Conservation (phyloP, 2,797 vertebrate genomes). For the Lepilemur septentrionalis region DNA sequence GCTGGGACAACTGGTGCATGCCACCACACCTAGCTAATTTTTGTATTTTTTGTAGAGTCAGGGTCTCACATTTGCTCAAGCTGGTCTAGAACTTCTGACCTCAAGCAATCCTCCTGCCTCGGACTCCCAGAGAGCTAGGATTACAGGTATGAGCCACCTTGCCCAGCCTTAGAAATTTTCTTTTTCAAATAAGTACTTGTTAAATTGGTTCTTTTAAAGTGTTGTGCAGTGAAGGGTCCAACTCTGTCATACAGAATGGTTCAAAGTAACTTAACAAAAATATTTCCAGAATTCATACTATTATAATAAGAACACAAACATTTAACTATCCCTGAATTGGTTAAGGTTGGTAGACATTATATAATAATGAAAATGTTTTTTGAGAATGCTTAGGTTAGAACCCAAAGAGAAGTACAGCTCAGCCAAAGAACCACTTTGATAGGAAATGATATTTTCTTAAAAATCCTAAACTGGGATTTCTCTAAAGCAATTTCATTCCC, state of each 20-base stretch:
- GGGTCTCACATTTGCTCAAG: too few species aligned
- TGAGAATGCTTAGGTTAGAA: not conserved
- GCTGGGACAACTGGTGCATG: too few species aligned
- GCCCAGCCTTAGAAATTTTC: too few species aligned
- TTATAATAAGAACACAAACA: not conserved
- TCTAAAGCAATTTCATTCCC: not conserved
- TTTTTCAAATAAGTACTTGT: not conserved
- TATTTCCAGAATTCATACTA: not conserved
- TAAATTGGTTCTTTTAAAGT: slow-evolving; percentile 28
- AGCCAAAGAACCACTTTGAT: slow-evolving; percentile 2
- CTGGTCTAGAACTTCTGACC: too few species aligned
- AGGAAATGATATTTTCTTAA: not conserved
- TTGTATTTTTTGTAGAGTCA: too few species aligned
- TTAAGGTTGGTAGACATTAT: not conserved
- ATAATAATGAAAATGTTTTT: not conserved
- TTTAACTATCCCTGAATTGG: not conserved
- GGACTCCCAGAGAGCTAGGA: too few species aligned
- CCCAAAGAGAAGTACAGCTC: not conserved
- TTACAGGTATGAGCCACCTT: too few species aligned
- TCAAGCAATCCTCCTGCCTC: too few species aligned
- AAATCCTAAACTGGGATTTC: not conserved
- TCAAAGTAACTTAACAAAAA: not conserved
- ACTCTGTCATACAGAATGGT: not conserved
- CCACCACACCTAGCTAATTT: too few species aligned
- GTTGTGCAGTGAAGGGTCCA: not conserved